Evolutionary conservation across 2,888 invertebrate genomes (phyloP), one percentile per base, ranked within the genome.

Genomic region (Bursaphelenchus okinawaensis): DNA sequence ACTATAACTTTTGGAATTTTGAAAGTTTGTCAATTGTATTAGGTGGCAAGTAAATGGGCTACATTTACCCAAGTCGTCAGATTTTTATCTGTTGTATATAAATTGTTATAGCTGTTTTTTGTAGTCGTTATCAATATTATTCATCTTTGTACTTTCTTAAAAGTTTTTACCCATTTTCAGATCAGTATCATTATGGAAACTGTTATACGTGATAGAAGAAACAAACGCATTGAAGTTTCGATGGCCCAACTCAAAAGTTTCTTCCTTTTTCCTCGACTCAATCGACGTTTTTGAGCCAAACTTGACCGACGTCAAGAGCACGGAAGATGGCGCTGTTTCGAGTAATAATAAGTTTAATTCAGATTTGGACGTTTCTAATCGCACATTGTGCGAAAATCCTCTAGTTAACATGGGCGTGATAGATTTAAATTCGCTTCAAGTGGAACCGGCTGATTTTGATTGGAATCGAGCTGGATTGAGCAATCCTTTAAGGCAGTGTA

Each of bases 381-480:
- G 40, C 40, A 40, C 16, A 9, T 40, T 16, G 40, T 40, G 56
- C 19, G 40, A 40, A n/a, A 40, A 40, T 40, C 40, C 40, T 12
- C 6, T 40, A 1, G n/a, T 40, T 12, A n/a, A 40, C n/a, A 23
- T 23, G 31, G 24, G 56, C 27, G 40, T 29, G n/a, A 26, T 54
- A 22, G 19, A 28, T 22, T 56, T 69, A 31, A 75, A 75, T 57
- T 77, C 77, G 9, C 68, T 77, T 3, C 68, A 73, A 6, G 75
- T 77, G 16, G 75, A 75, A 9, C 77, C 76, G 23, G 78, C 69
- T 19, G 70, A 75, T 55, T 78, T 78, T 60, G 75, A 78, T 58
- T 78, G 78, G 78, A 68, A 67, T 29, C 63, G 71, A 8, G 72
- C 76, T 8, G 78, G 78, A 22, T 68, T 78, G 20, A 67, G 68